Conservation (phyloP, 1,140 invertebrate genomes). For the Euura lappo region DNA sequence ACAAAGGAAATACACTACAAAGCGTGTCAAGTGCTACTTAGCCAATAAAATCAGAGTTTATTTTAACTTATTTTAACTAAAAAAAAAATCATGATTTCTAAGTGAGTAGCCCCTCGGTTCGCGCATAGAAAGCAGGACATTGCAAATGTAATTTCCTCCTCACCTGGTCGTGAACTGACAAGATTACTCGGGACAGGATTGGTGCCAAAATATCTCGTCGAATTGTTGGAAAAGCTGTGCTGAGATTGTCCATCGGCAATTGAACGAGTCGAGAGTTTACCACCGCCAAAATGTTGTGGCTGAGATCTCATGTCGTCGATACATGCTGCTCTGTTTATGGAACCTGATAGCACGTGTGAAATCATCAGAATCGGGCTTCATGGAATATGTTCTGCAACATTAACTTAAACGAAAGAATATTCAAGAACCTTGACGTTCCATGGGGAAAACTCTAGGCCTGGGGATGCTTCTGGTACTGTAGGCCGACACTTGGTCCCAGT, state of each 20-base stretch:
- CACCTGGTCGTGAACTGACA: constrained; percentile 79
- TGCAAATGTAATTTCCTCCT: constrained; percentile 6
- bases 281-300: constrained; percentile 54
- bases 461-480: constrained; percentile 90
- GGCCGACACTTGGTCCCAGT: constrained; percentile 93
- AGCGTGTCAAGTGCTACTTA: no score
- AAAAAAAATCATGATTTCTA: no score
- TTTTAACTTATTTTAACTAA: no score
- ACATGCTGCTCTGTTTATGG: constrained; percentile 66
- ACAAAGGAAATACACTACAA: no score
- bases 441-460: constrained; percentile 79
- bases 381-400: not conserved
- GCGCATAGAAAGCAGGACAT: constrained; percentile 9
- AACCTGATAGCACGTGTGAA: constrained; percentile 48
- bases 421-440: constrained; percentile 67
- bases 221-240: constrained; percentile 83
- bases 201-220: constrained; percentile 72
- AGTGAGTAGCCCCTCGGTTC: no score
- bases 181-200: constrained; percentile 77
- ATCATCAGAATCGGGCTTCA: not conserved
- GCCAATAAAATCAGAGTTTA: no score
- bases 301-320: constrained; percentile 72
- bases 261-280: constrained; percentile 61
- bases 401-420: not conserved
- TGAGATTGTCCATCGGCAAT: constrained; percentile 86